Evolutionary conservation across 2,797 vertebrate species (phyloP), one percentile per base, ranked within the genome.

Genomic region (Anguilla obscura): DNA sequence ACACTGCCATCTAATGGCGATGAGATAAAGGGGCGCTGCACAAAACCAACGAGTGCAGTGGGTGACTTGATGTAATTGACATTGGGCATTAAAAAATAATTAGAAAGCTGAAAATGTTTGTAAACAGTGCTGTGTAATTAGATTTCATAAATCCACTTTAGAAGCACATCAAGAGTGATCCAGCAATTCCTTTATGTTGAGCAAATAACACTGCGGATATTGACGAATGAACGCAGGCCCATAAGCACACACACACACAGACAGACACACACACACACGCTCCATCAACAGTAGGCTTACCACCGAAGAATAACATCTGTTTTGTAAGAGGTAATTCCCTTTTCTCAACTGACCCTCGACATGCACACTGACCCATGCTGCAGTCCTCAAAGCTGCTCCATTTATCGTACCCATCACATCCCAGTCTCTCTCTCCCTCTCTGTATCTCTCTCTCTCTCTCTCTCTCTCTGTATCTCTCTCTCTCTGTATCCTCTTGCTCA

Each of bases 1-100:
- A 48, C 16, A 21, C 79, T 82, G 79, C 79, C 79, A 82, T 82
- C 79, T 82, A 82, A 3, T 82, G 79, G 40, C 50, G 45, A 82
- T 82, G 79, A 66, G 24, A 8, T 66, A 16, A 71, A 9, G n/a
- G 0, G 36, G 9, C 3, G 21, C 1, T 82, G 45, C 79, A 30
- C 5, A 48, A n/a, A 50, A 79, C 10, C 33, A 79, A 40, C 7
- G 74, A 79, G 74, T 16, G 74, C 14, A 4, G 36, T 4, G 74
- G 74, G 14, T 79, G 33, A 40, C 33, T 21, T 16, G 3, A 40
- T 40, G 14, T 79, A 33, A 79, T 79, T 79, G 36, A 79, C 74
- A 79, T 79, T 21, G 12, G 30, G 1, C 5, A 36, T 36, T 40
- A 40, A 24, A 40, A 79, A 18, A 36, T 18, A 79, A 74, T 33